Percentiles rank a stretch among this genome's conserved stretches.
Evolutionary conservation across 2,113 vertebrate species (phyloP).

Genomic region (Pelusios castaneus): DNA sequence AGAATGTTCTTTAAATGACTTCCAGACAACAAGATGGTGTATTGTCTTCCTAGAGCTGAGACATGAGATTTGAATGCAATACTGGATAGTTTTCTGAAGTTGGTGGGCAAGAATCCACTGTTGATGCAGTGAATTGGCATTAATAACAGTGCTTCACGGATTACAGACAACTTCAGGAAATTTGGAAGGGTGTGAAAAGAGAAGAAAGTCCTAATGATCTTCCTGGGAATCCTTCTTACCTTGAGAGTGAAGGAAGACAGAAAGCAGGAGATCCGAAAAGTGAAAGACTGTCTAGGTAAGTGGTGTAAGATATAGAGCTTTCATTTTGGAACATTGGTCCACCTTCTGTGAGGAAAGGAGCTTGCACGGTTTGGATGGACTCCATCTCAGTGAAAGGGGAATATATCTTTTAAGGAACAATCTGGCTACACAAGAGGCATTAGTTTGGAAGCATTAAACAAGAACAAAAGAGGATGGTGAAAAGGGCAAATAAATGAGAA

Average conservation of each 20-base stretch:
- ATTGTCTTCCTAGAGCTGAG: background rate
- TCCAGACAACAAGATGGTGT: background rate
- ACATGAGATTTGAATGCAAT: background rate
- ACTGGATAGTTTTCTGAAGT: background rate
- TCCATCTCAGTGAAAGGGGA: background rate
- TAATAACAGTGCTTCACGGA: background rate
- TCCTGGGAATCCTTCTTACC: background rate
- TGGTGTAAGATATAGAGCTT: background rate
- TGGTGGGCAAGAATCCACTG: background rate
- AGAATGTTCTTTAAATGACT: background rate
- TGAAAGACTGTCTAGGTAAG: background rate
- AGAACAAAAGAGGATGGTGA: background rate
- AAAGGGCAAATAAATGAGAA: background rate
- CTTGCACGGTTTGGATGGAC: background rate
- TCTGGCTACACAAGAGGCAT: background rate
- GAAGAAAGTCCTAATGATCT: background rate
- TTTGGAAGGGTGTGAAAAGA: background rate
- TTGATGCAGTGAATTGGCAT: background rate
- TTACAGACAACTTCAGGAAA: background rate
- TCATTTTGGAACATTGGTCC: background rate
- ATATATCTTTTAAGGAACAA: background rate
- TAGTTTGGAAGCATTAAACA: background rate
- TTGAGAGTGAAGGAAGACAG: background rate
- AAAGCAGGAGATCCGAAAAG: background rate
- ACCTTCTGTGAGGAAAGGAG: background rate